Percentiles rank a stretch among this genome's conserved stretches.
Conservation (phyloP, 2,888 invertebrate species). For the Agrotis segetum region DNA sequence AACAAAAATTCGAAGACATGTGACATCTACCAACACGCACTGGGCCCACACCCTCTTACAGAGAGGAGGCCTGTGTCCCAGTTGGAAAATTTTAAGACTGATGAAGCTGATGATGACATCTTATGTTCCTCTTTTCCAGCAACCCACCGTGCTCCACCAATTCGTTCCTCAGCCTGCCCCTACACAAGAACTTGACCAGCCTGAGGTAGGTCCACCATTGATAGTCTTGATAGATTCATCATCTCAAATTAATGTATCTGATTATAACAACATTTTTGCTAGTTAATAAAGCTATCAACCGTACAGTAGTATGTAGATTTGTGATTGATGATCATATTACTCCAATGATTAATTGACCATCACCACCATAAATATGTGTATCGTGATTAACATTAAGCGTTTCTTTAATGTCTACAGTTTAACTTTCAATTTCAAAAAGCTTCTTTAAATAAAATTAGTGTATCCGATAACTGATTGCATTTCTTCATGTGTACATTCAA, state of each 20-base stretch:
- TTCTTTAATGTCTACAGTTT: slow-evolving; percentile 20
- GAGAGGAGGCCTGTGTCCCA: too few species aligned
- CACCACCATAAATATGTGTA: slow-evolving; percentile 15
- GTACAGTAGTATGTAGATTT: not conserved
- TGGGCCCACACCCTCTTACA: too few species aligned
- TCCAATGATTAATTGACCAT: slow-evolving; percentile 30
- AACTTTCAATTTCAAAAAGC: slow-evolving; percentile 12
- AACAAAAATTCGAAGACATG: too few species aligned
- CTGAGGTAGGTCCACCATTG: slow-evolving; percentile 78
- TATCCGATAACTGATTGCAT: slow-evolving; percentile 17
- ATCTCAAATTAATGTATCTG: not conserved
- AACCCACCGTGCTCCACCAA: slow-evolving; percentile 84
- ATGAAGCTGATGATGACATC: not conserved
- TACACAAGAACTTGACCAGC: slow-evolving; percentile 87
- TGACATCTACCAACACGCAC: too few species aligned
- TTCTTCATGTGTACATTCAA: slow-evolving; percentile 9
- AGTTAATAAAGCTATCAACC: slow-evolving; percentile 23
- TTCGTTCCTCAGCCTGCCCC: slow-evolving; percentile 87
- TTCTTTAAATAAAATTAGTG: slow-evolving; percentile 23
- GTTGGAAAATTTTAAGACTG: too few species aligned
- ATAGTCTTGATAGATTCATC: not conserved
- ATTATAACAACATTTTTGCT: slow-evolving; percentile 14
- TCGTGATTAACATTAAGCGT: slow-evolving; percentile 4
- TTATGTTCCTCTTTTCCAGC: slow-evolving; percentile 74
- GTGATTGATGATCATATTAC: slow-evolving; percentile 26